A percentile compares a stretch with the other conserved stretches of the same genome.
Evolutionary conservation across 2,888 invertebrate species (phyloP).

Genomic region (Leucania comma): DNA sequence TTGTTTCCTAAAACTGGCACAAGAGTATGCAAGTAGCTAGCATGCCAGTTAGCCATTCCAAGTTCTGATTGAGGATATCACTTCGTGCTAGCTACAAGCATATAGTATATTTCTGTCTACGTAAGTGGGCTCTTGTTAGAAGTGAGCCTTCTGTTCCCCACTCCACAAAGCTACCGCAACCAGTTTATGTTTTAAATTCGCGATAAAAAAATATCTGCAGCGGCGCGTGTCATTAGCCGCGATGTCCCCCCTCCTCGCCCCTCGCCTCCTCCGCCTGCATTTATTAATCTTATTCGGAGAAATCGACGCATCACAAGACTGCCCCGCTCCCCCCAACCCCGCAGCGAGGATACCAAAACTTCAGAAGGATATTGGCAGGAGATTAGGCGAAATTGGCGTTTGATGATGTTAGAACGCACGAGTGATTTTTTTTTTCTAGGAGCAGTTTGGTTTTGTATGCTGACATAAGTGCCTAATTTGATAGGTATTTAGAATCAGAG

Average conservation of each 20-base stretch:
- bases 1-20: too few species aligned
- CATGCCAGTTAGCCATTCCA: too few species aligned
- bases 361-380: conserved; percentile 45
- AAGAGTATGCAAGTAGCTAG: too few species aligned
- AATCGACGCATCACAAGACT: conserved; percentile 85
- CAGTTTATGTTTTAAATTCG: conserved; percentile 88
- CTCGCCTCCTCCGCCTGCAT: conserved; percentile 79
- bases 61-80: too few species aligned
- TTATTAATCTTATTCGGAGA: conserved; percentile 89
- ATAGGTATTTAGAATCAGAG: conserved; percentile 52
- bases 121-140: not conserved
- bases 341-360: conserved; percentile 55
- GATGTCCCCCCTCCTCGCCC: conserved; percentile 67
- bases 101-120: too few species aligned
- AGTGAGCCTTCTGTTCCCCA: conserved; percentile 47
- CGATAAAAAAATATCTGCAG: conserved; percentile 88
- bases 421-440: conserved; percentile 24
- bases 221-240: conserved; percentile 89
- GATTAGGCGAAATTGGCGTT: conserved; percentile 31
- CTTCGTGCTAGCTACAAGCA: too few species aligned
- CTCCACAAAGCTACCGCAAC: conserved; percentile 72
- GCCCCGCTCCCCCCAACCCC: conserved; percentile 53
- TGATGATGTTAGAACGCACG: conserved; percentile 24
- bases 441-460: conserved; percentile 12
- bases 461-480: conserved; percentile 42